phyloP scores from a whole-genome alignment of 2,888 invertebrate species.

The Nycteola revayana region DNA sequence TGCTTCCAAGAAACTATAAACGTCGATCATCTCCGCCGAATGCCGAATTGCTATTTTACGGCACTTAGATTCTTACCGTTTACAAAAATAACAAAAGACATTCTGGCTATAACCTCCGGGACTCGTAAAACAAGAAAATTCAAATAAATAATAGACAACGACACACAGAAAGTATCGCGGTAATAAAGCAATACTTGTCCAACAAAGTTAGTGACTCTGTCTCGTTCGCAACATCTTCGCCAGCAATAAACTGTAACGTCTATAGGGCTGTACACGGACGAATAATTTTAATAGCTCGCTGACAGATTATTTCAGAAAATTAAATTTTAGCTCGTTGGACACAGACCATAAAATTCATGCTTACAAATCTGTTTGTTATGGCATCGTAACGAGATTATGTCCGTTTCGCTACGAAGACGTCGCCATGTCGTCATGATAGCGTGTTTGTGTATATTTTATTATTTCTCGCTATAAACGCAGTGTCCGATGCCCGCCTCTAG shows the following conservation, averaged over 20 bases:
- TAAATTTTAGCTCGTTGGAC: constrained; percentile 81
- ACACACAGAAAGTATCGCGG: constrained; percentile 17
- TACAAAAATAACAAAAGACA: too few species aligned
- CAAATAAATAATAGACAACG: constrained; percentile 11
- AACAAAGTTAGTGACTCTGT: constrained; percentile 32
- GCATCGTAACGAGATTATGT: constrained; percentile 81
- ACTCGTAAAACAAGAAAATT: constrained; percentile 2
- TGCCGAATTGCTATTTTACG: too few species aligned
- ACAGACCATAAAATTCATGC: constrained; percentile 80
- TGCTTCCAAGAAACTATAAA: too few species aligned
- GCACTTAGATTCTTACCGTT: too few species aligned
- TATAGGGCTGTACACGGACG: constrained; percentile 59
- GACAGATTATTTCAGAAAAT: constrained; percentile 81
- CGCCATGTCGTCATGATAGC: constrained; percentile 67
- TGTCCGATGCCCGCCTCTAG: constrained; percentile 39
- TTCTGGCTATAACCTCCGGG: too few species aligned
- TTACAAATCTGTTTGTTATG: constrained; percentile 83
- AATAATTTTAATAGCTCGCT: constrained; percentile 76
- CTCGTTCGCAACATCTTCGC: constrained; percentile 36
- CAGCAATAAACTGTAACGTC: constrained; percentile 50
- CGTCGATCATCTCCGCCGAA: too few species aligned
- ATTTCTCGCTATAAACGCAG: constrained; percentile 67
- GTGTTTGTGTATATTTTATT: constrained; percentile 76
- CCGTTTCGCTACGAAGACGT: constrained; percentile 73
- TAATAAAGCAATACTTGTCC: constrained; percentile 29